These are phyloP conservation scores for Ceratitis capitata DNA, from an alignment of 1,140 invertebrate species.

Conservation along the genomic window DNA sequence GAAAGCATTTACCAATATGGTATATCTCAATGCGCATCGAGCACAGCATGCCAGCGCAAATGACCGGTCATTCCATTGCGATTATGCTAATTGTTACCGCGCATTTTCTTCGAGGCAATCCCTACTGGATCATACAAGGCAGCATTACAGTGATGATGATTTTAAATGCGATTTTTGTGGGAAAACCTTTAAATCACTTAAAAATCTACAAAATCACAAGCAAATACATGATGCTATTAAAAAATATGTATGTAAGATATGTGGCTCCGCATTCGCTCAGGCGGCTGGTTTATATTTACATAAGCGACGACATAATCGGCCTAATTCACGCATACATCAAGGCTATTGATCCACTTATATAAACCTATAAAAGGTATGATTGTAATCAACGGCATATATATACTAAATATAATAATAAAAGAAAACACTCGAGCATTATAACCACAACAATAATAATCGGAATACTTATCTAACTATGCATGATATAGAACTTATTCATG, in stretches of 20 bases:
- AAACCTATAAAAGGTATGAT: slow-evolving; percentile 19
- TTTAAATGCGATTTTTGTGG: slow-evolving; percentile 67
- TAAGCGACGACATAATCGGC: slow-evolving; percentile 63
- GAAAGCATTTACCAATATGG: slow-evolving; percentile 52
- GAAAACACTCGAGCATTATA: neutral
- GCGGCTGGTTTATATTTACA: slow-evolving; percentile 65
- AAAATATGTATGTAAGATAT: slow-evolving; percentile 64
- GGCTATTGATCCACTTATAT: slow-evolving; percentile 27
- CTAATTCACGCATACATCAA: slow-evolving; percentile 3
- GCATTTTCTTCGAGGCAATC: slow-evolving; percentile 66
- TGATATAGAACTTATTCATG: neutral
- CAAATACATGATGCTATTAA: slow-evolving; percentile 67
- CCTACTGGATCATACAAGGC: slow-evolving; percentile 66
- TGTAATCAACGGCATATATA: neutral
- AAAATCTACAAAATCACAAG: slow-evolving; percentile 62
- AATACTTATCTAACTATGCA: neutral
- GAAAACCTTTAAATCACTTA: slow-evolving; percentile 60
- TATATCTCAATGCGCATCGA: slow-evolving; percentile 55
- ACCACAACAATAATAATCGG: neutral
- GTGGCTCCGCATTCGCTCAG: slow-evolving; percentile 67
- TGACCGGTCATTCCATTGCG: slow-evolving; percentile 55
- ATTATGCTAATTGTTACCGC: slow-evolving; percentile 58
- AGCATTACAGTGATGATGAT: slow-evolving; percentile 67
- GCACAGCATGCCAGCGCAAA: slow-evolving; percentile 55
- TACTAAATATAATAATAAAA: neutral